Percentiles rank a stretch among this genome's conserved stretches.
Conservation (phyloP, 2,797 vertebrate genomes). For the Hephaestus fuliginosus region DNA sequence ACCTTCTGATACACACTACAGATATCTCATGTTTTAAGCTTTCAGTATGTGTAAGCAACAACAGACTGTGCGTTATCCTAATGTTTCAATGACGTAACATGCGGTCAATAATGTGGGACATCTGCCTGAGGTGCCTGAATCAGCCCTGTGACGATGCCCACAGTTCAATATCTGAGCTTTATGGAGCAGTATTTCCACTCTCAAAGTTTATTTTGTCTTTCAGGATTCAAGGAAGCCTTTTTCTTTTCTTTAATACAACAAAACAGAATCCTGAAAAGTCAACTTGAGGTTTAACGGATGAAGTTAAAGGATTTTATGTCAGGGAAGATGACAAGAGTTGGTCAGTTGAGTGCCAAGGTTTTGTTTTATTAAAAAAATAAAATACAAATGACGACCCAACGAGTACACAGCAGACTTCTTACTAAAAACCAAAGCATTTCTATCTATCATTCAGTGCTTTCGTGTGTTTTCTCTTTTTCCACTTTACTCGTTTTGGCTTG, state of each 20-base stretch:
- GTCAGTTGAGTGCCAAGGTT: constrained; percentile 68
- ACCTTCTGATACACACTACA: not conserved
- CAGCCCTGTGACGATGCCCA: constrained; percentile 1
- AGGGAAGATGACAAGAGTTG: constrained; percentile 16
- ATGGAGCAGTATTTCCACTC: not conserved
- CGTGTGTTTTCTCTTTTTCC: constrained; percentile 23
- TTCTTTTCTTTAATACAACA: not conserved
- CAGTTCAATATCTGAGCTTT: constrained; percentile 34
- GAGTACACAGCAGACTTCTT: constrained; percentile 81
- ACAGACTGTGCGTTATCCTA: not conserved
- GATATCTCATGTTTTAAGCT: not conserved
- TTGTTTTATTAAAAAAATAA: constrained; percentile 89
- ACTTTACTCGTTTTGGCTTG: constrained; percentile 72
- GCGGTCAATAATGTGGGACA: constrained; percentile 25
- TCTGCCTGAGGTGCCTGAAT: constrained; percentile 3
- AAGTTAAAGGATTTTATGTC: not conserved
- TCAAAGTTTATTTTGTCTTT: not conserved
- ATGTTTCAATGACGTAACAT: constrained; percentile 4
- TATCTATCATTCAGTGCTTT: constrained; percentile 70
- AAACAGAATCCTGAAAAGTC: not conserved
- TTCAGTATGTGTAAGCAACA: not conserved
- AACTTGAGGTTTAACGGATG: not conserved
- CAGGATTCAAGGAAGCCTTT: not conserved
- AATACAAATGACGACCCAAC: constrained; percentile 88
- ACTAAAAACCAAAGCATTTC: constrained; percentile 66